These are phyloP conservation scores for Mionectes olivaceus DNA, from an alignment of 2,797 vertebrate genomes.

Conservation along the genomic window DNA sequence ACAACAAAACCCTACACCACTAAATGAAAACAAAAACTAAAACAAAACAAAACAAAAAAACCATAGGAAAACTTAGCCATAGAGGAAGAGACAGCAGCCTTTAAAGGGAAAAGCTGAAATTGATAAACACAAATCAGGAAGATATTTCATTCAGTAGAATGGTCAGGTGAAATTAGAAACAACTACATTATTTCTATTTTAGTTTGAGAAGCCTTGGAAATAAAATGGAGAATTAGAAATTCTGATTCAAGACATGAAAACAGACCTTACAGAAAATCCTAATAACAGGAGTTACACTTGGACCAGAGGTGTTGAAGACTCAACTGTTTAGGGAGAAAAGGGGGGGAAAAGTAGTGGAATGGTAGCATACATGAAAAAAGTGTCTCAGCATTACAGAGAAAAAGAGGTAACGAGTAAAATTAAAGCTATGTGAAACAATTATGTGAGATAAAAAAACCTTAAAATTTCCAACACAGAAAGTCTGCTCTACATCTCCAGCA, in stretches of 20 bases:
- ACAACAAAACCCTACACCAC: neutral
- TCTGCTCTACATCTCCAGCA: neutral
- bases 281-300: neutral
- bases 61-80: neutral
- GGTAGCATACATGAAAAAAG: neutral
- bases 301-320: neutral
- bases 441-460: fast-evolving
- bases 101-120: neutral
- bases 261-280: neutral
- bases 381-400: neutral
- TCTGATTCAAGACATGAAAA: neutral
- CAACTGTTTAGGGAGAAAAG: neutral
- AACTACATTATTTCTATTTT: neutral
- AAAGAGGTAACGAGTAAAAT: neutral
- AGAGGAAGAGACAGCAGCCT: neutral
- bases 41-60: too few species aligned
- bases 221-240: neutral
- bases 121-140: neutral
- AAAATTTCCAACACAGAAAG: neutral
- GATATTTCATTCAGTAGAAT: neutral
- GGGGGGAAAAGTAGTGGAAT: neutral
- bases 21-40: neutral
- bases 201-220: neutral
- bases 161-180: neutral
- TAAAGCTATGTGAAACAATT: neutral